Base-by-base conservation (phyloP, 2,797 vertebrate genomes). In the Lepus townsendii region DNA sequence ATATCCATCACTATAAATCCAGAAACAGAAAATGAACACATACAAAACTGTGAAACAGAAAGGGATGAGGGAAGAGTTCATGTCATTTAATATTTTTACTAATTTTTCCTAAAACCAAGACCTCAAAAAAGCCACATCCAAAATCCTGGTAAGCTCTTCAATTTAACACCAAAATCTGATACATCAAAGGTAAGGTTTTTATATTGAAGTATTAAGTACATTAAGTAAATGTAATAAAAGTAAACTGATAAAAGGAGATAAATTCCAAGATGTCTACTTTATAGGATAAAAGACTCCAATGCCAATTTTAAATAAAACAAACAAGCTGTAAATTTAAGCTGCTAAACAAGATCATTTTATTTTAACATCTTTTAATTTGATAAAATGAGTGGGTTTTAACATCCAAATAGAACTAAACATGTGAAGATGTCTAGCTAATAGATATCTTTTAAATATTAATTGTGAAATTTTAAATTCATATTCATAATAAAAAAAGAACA, bases 381-480 rank as follows among this genome's bases (percentile, higher is more conserved):
- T 24, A 86, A 71, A 86, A 72, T 52, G 22, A 95, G 22, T 54
- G 4, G 10, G 42, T 71, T 91, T 91, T 52, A 75, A 65, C 0
- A 16, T 83, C 62, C 54, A 88, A 95, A 83, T 47, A 19, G 14
- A 90, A 57, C 13, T 57, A 57, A 19, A 19, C 54, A 14, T 57
- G 17, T 57, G 54, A 57, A 75, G 32, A 80, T 19, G 50, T 7
- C 42, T 85, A 77, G 20, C 42, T 35, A 72, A 84, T 4, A 88
- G 24, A 76, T 14, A 62, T 72, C 3, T 94, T 86, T 94, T 77
- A 62, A 89, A 50, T 27, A 76, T 65, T 66, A 89, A 32, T 85
- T 60, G 94, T 82, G 83, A 75, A 60, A 96, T 84, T 90, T 94
- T 88, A 87, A 90, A 77, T 66, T 62, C 22, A 69, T 16, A 88